Evolutionary conservation across 2,888 invertebrate genomes (phyloP).

Genomic region (Tenthredo scrophulariae): DNA sequence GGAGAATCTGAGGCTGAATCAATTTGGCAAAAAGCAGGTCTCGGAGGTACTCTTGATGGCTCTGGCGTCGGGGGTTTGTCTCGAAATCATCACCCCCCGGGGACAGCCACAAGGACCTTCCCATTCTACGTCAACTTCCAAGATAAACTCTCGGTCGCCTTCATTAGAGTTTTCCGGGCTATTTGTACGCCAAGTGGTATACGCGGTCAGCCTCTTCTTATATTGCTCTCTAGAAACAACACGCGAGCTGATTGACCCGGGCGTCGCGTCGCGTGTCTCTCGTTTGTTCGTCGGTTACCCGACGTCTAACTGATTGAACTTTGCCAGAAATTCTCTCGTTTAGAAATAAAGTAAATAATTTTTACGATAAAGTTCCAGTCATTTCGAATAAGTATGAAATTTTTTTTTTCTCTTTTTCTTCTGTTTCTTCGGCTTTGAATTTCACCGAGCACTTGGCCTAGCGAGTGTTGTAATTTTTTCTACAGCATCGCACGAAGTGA

Average conservation of each 20-base stretch:
- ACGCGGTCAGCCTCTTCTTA: slow-evolving; percentile 62
- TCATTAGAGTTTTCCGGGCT: slow-evolving; percentile 75
- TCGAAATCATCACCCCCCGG: slow-evolving; percentile 69
- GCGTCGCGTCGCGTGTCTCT: slow-evolving; percentile 39
- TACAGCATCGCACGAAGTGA: neutral
- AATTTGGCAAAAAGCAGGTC: slow-evolving; percentile 59
- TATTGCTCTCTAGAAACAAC: slow-evolving; percentile 72
- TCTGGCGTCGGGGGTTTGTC: slow-evolving; percentile 39
- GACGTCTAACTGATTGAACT: slow-evolving; percentile 35
- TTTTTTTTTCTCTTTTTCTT: too few species aligned
- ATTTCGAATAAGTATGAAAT: too few species aligned
- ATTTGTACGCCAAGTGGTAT: slow-evolving; percentile 64
- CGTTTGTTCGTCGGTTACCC: slow-evolving; percentile 30
- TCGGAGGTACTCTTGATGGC: slow-evolving; percentile 40
- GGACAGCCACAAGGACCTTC: slow-evolving; percentile 66
- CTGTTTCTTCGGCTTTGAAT: too few species aligned
- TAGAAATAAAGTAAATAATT: neutral
- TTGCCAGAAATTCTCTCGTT: neutral
- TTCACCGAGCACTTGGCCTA: too few species aligned
- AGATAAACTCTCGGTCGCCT: slow-evolving; percentile 76
- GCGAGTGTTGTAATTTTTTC: neutral
- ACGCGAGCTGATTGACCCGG: slow-evolving; percentile 57
- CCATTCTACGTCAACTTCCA: slow-evolving; percentile 59
- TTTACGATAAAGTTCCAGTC: too few species aligned
- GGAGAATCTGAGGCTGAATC: slow-evolving; percentile 55